phyloP scores from a whole-genome alignment of 2,888 invertebrate genomes.

The Penaeus monodon region DNA sequence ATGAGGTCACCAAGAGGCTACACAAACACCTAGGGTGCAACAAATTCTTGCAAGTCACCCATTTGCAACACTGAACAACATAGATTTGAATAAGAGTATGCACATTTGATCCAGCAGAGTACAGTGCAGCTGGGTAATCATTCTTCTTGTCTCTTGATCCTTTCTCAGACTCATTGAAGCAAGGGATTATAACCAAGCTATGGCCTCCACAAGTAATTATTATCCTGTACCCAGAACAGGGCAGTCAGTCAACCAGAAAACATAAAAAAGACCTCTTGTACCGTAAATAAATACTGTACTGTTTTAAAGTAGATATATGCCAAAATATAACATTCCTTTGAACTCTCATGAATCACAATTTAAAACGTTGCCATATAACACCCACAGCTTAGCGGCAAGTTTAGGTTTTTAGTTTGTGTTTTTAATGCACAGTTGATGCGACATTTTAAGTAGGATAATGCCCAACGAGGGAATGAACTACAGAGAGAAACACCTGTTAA shows the following conservation, averaged over 20 bases:
- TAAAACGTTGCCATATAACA: slow-evolving; percentile 36
- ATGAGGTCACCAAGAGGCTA: slow-evolving; percentile 27
- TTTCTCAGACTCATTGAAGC: too few species aligned
- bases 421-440: slow-evolving; percentile 9
- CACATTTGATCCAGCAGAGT: slow-evolving; percentile 9
- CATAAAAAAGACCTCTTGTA: background rate
- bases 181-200: too few species aligned
- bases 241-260: slow-evolving; percentile 7
- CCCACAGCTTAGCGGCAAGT: background rate
- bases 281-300: slow-evolving; percentile 27
- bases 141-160: too few species aligned
- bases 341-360: slow-evolving; percentile 34
- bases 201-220: too few species aligned
- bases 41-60: slow-evolving; percentile 12
- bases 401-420: slow-evolving; percentile 2
- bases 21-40: slow-evolving; percentile 21
- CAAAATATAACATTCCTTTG: slow-evolving; percentile 44
- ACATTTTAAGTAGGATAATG: slow-evolving; percentile 11
- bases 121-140: background rate
- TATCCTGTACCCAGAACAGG: too few species aligned
- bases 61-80: slow-evolving; percentile 46
- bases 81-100: slow-evolving; percentile 28
- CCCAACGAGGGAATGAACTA: slow-evolving; percentile 23
- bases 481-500: slow-evolving; percentile 4
- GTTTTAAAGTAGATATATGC: slow-evolving; percentile 29